Conservation (phyloP, 1,140 invertebrate genomes). For the Bombus turneri region DNA sequence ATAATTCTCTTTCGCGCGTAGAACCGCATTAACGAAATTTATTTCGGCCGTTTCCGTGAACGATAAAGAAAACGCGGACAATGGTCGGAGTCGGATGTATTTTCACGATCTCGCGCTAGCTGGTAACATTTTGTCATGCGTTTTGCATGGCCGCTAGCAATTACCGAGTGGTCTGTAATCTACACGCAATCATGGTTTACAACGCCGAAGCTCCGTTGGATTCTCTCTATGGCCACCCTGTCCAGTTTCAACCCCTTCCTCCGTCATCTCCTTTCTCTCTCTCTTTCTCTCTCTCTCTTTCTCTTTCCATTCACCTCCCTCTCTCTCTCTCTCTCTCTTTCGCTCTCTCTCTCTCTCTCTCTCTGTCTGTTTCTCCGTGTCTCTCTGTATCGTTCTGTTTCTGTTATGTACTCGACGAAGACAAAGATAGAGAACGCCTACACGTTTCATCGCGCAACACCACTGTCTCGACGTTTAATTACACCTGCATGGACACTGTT, state of each 20-base stretch:
- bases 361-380: not conserved
- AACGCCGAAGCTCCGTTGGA: slow-evolving; percentile 62
- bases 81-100: slow-evolving; percentile 36
- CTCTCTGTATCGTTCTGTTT: not conserved
- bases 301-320: not conserved
- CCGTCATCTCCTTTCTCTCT: slow-evolving; percentile 5
- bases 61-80: slow-evolving; percentile 52
- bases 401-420: not conserved
- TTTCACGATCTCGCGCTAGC: slow-evolving; percentile 61
- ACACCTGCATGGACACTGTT: slow-evolving; percentile 51
- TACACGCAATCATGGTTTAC: slow-evolving; percentile 78
- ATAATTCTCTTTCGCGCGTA: slow-evolving; percentile 28
- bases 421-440: slow-evolving; percentile 59
- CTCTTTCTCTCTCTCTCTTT: not conserved
- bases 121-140: slow-evolving; percentile 69
- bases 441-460: slow-evolving; percentile 59
- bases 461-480: slow-evolving; percentile 57
- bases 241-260: slow-evolving; percentile 28
- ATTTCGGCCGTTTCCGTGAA: slow-evolving; percentile 43
- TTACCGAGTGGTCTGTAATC: slow-evolving; percentile 78
- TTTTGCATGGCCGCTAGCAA: slow-evolving; percentile 76
- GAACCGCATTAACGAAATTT: slow-evolving; percentile 48
- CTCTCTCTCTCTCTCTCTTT: not conserved
- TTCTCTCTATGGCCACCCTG: slow-evolving; percentile 58
- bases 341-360: not conserved